phyloP scores from a whole-genome alignment of 2,888 invertebrate species.

The Euzophera pinguis region DNA sequence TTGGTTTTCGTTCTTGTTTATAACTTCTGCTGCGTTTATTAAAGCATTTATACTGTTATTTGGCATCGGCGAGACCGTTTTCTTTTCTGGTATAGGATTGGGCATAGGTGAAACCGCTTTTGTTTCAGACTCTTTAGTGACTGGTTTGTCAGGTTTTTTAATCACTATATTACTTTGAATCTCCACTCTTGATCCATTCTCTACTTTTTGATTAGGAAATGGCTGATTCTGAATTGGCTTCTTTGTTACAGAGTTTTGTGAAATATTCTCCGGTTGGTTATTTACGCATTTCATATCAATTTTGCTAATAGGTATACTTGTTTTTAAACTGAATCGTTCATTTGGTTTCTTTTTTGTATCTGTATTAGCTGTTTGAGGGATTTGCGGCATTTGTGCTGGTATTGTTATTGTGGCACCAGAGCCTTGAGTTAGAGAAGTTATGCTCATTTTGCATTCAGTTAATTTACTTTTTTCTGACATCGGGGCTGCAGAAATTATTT shows the following conservation, averaged over 20 bases:
- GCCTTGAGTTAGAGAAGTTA: constrained; percentile 54
- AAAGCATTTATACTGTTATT: constrained; percentile 51
- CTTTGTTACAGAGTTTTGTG: constrained; percentile 32
- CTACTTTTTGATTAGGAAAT: constrained; percentile 34
- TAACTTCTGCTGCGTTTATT: constrained; percentile 59
- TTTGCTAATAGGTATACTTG: constrained; percentile 73
- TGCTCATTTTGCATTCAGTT: constrained; percentile 53
- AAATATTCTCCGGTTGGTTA: constrained; percentile 39
- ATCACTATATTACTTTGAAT: constrained; percentile 69
- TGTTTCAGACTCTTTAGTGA: constrained; percentile 39
- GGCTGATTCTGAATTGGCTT: constrained; percentile 23
- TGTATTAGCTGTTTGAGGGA: constrained; percentile 34
- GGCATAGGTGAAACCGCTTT: constrained; percentile 20
- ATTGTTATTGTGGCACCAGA: constrained; percentile 52
- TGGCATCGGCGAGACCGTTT: constrained; percentile 20
- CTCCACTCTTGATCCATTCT: constrained; percentile 47
- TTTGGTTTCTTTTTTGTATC: constrained; percentile 54
- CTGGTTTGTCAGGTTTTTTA: constrained; percentile 39
- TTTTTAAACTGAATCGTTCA: constrained; percentile 68
- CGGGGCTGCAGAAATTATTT: constrained; percentile 46
- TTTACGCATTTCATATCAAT: constrained; percentile 69
- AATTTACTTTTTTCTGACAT: constrained; percentile 32
- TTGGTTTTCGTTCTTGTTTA: constrained; percentile 52
- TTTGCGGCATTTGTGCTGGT: constrained; percentile 30
- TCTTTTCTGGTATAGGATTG: constrained; percentile 31